These are phyloP conservation scores for Agrotis clavis DNA, from an alignment of 2,888 invertebrate species.

Conservation along the genomic window DNA sequence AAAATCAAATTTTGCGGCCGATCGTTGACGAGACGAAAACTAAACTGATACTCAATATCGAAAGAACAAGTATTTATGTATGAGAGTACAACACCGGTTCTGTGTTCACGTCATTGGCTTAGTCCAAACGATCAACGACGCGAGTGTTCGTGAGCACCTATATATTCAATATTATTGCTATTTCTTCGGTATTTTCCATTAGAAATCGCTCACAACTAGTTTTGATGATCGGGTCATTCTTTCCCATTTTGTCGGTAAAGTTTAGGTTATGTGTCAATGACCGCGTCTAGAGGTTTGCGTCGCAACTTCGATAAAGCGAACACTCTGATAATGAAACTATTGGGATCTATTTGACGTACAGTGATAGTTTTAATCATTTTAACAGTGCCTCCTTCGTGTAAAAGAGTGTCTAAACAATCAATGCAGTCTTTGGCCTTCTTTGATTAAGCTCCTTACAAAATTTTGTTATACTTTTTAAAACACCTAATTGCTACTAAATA, in stretches of 20 bases:
- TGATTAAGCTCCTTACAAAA: no score
- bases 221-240: conserved; percentile 37
- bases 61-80: conserved; percentile 76
- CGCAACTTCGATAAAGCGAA: conserved; percentile 16
- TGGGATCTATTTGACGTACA: neutral
- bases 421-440: neutral
- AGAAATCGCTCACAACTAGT: conserved; percentile 57
- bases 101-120: conserved; percentile 51
- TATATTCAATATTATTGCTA: conserved; percentile 52
- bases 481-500: conserved; percentile 45
- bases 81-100: conserved; percentile 69
- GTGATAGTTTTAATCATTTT: neutral
- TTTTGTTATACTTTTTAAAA: conserved; percentile 15
- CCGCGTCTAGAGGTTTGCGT: conserved; percentile 24
- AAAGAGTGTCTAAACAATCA: neutral
- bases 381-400: neutral
- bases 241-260: conserved; percentile 20
- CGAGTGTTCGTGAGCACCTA: conserved; percentile 60
- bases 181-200: conserved; percentile 65
- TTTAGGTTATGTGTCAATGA: conserved; percentile 50
- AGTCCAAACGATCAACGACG: conserved; percentile 36
- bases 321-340: neutral
- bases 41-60: conserved; percentile 73
- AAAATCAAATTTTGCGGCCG: conserved; percentile 80
- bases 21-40: conserved; percentile 72